Percentiles rank a stretch among this genome's conserved stretches.
These are phyloP conservation scores for Colostygia pectinataria DNA, from an alignment of 2,888 invertebrate genomes.

Conservation along the genomic window DNA sequence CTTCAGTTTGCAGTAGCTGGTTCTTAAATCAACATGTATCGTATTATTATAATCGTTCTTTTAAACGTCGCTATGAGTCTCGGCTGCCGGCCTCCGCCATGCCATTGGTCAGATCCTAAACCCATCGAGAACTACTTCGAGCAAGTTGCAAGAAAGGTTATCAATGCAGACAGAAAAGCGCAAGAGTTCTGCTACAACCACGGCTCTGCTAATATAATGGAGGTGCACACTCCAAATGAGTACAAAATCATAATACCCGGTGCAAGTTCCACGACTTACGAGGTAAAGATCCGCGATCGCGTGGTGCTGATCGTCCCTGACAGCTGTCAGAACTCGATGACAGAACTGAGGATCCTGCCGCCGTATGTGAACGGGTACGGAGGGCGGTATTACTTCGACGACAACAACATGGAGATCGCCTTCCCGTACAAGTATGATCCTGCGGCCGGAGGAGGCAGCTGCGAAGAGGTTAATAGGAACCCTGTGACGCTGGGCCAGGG, in stretches of 20 bases:
- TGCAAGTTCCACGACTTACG: conserved; percentile 3
- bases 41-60: conserved; percentile 13
- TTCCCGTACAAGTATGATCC: conserved; percentile 25
- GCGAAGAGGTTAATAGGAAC: conserved; percentile 6
- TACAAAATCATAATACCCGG: conserved; percentile 20
- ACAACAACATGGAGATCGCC: conserved; percentile 11
- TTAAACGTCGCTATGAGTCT: conserved; percentile 13
- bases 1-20: conserved; percentile 2
- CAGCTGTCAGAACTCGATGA: conserved; percentile 15
- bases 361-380: conserved; percentile 20
- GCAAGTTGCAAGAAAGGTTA: conserved; percentile 24
- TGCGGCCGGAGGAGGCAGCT: conserved; percentile 13
- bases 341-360: conserved; percentile 23
- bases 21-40: conserved; percentile 18
- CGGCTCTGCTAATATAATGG: conserved; percentile 10
- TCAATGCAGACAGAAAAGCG: conserved; percentile 21
- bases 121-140: conserved; percentile 27
- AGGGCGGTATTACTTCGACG: conserved; percentile 7
- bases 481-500: neutral
- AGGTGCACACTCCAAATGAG: conserved; percentile 6
- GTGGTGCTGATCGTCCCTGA: conserved; percentile 14
- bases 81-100: conserved; percentile 25
- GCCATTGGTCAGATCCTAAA: conserved; percentile 26
- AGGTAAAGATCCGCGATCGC: conserved; percentile 22
- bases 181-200: conserved; percentile 22